phyloP scores from a whole-genome alignment of 2,797 vertebrate species.

The Leptodactylus fallax region DNA sequence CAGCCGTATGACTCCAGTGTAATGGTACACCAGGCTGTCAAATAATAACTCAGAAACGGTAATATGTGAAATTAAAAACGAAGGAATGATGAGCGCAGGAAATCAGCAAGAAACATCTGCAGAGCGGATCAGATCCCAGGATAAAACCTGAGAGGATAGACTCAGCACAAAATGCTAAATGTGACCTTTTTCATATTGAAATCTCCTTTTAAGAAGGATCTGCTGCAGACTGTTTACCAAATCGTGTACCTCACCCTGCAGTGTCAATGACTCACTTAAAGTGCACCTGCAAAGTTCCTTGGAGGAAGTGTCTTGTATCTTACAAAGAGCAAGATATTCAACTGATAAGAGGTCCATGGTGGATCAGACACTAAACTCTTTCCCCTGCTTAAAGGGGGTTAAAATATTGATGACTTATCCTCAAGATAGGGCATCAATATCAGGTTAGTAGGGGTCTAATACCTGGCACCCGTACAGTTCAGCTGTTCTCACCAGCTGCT shows the following conservation, averaged over 20 bases:
- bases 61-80: slow-evolving; percentile 44
- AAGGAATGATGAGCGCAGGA: slow-evolving; percentile 15
- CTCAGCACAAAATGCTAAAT: slow-evolving; percentile 46
- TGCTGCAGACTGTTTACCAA: neutral
- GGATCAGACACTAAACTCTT: too few species aligned
- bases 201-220: slow-evolving; percentile 7
- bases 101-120: slow-evolving; percentile 43
- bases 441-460: too few species aligned
- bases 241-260: neutral
- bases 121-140: slow-evolving; percentile 27
- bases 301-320: too few species aligned
- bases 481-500: too few species aligned
- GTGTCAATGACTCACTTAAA: neutral
- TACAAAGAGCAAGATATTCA: too few species aligned
- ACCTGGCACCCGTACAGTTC: too few species aligned
- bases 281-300: neutral
- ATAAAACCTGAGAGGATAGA: slow-evolving; percentile 17
- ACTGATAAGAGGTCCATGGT: too few species aligned
- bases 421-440: too few species aligned
- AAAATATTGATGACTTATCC: too few species aligned
- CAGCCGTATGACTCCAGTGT: neutral
- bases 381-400: too few species aligned
- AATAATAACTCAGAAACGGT: slow-evolving; percentile 21
- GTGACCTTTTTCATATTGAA: slow-evolving; percentile 42
- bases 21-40: slow-evolving; percentile 1